Base-by-base conservation (phyloP, 2,888 invertebrate species). In the Drosophila cognata region DNA sequence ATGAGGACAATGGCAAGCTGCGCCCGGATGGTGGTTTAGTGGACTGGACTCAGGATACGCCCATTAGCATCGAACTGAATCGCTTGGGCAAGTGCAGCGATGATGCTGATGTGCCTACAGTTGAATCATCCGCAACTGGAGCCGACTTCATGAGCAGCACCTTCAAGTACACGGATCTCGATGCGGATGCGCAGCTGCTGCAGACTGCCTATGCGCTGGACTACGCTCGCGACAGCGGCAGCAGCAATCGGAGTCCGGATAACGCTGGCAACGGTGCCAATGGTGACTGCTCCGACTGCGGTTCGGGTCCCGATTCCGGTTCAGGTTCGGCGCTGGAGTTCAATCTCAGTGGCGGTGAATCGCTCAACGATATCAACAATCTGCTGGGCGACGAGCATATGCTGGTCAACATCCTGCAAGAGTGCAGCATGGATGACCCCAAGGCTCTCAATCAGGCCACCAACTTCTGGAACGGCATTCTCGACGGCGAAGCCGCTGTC, bases 391-490 rank as follows among this genome's bases (percentile, higher is more conserved):
- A 93, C 66, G 93, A 93, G 56, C 92, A 93, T 53, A 93, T 93
- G 92, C 79, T 93, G 75, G 93, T 93, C 60, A 93, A 93, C 67
- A 93, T 93, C 63, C 72, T 93, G 71, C 92, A 93, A 60, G 93
- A 93, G 82, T 93, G 93, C 82, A 92, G 91, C 82, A 93, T 93
- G 74, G 93, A 93, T 70, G 93, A 93, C 69, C 91, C 93, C 36
- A 93, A 93, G 72, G 89, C 92, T 8, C 80, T 93, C 21, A 93
- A 93, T 80, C 92, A 93, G 65, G 92, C 93, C 21, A 92, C 93
- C 25, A 93, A 82, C 69, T 93, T 93, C 75, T 93, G 93, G 93
- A 93, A 93, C 71, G 93, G 93, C 62, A 92, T 93, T n/a, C 85
- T 93, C 5, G 93, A 93, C 60, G 93, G 92, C 38, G 92, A 92